These are phyloP conservation scores for Bombus breviceps DNA, from an alignment of 1,140 invertebrate species.

Conservation along the genomic window DNA sequence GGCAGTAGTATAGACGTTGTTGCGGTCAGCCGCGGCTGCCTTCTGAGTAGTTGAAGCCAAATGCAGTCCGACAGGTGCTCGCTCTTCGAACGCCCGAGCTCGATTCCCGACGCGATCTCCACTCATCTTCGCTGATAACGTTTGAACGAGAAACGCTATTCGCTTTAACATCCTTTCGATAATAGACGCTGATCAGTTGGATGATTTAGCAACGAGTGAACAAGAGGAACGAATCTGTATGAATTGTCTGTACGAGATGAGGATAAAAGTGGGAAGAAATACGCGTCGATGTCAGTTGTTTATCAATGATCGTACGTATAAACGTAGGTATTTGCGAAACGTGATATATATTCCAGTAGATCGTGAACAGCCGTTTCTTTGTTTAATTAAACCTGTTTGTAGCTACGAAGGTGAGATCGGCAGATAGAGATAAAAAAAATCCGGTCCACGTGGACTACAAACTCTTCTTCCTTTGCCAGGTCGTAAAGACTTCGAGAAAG, in stretches of 20 bases:
- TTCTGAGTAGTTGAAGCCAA: slow-evolving; percentile 69
- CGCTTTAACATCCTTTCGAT: not conserved
- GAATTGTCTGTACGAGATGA: no score
- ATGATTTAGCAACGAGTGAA: not conserved
- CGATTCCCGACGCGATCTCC: not conserved
- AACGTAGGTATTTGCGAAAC: not conserved
- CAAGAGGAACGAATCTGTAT: no score
- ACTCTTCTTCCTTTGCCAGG: not conserved
- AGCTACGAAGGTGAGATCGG: not conserved
- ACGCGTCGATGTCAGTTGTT: not conserved
- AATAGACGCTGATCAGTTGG: not conserved
- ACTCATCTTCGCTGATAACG: slow-evolving; percentile 28
- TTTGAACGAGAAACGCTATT: not conserved
- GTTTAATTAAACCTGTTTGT: slow-evolving; percentile 9
- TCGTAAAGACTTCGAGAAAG: not conserved
- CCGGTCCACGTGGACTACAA: no score
- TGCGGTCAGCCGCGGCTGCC: slow-evolving; percentile 74
- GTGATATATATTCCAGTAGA: not conserved
- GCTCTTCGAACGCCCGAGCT: slow-evolving; percentile 46
- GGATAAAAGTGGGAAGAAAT: no score
- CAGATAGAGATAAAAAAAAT: not conserved
- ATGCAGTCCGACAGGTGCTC: slow-evolving; percentile 70
- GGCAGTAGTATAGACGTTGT: slow-evolving; percentile 76
- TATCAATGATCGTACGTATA: not conserved
- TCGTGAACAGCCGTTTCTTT: not conserved